Percentiles rank a stretch among this genome's conserved stretches.
These are phyloP conservation scores for human (Homo sapiens) DNA, from an alignment of 2,113 vertebrate genomes.

Conservation along the genomic window DNA sequence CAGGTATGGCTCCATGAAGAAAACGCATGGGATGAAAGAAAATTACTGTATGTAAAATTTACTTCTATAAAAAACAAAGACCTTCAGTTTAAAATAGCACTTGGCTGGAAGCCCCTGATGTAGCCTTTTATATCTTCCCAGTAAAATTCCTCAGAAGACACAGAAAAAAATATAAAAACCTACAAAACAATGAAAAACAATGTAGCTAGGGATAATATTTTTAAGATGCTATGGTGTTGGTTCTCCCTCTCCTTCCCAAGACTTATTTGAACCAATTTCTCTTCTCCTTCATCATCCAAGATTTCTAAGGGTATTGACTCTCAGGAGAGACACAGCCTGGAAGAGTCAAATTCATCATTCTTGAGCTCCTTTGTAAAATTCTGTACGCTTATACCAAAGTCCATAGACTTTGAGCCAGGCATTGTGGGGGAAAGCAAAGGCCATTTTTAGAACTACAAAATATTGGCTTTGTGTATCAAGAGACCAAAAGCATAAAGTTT, in stretches of 20 bases:
- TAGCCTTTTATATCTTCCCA: conserved; percentile 30
- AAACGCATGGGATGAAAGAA: neutral
- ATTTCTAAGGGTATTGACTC: neutral
- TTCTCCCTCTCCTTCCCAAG: neutral
- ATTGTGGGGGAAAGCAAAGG: neutral
- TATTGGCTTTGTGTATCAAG: neutral
- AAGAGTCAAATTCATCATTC: neutral
- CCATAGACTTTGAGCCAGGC: neutral
- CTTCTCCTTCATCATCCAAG: neutral
- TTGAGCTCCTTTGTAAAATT: neutral
- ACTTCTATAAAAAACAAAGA: conserved; percentile 15
- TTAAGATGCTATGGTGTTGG: neutral
- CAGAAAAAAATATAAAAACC: neutral
- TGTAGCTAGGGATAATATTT: neutral
- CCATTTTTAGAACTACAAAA: neutral
- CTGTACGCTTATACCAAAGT: neutral
- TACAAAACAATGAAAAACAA: neutral
- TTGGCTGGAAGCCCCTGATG: neutral
- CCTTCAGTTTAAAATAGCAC: conserved; percentile 50
- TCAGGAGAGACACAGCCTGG: neutral
- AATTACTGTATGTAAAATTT: neutral
- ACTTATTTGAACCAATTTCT: neutral
- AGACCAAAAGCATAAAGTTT: neutral
- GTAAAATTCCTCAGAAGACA: conserved; percentile 40
- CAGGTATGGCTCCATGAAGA: neutral